phyloP scores from a whole-genome alignment of 2,113 vertebrate genomes.

The Mormyrus iriodes region DNA sequence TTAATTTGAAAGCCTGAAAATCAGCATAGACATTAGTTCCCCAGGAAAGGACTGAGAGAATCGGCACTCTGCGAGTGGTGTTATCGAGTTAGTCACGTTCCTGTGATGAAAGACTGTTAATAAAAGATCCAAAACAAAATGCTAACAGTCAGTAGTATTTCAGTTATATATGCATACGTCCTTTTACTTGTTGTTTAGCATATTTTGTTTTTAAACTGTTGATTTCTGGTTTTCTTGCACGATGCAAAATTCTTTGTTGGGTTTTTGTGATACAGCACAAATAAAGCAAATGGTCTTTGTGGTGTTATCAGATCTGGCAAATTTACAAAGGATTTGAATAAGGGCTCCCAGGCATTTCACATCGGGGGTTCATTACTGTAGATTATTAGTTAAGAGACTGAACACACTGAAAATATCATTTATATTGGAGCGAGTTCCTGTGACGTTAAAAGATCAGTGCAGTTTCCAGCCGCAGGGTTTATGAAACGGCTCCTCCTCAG shows the following conservation, averaged over 20 bases:
- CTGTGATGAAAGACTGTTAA: neutral
- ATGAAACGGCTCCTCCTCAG: neutral
- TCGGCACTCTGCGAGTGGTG: neutral
- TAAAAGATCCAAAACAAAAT: neutral
- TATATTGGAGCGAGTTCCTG: neutral
- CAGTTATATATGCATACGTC: no score
- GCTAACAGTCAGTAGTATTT: neutral
- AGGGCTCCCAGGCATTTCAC: neutral
- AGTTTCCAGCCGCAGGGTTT: neutral
- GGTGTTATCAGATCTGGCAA: neutral
- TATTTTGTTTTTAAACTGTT: neutral
- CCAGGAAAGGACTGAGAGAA: neutral
- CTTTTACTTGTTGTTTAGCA: no score
- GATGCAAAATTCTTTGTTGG: neutral
- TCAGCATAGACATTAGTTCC: neutral
- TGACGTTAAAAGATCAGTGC: neutral
- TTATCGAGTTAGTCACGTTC: neutral
- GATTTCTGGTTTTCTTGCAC: no score
- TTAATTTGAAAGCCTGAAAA: neutral
- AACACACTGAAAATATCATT: neutral
- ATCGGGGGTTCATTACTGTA: neutral
- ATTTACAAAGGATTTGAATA: neutral
- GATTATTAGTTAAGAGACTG: neutral
- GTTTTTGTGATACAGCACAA: neutral
- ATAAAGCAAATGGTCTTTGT: neutral